These are phyloP conservation scores for Camponotus fellah DNA, from an alignment of 2,888 invertebrate genomes.

Conservation along the genomic window DNA sequence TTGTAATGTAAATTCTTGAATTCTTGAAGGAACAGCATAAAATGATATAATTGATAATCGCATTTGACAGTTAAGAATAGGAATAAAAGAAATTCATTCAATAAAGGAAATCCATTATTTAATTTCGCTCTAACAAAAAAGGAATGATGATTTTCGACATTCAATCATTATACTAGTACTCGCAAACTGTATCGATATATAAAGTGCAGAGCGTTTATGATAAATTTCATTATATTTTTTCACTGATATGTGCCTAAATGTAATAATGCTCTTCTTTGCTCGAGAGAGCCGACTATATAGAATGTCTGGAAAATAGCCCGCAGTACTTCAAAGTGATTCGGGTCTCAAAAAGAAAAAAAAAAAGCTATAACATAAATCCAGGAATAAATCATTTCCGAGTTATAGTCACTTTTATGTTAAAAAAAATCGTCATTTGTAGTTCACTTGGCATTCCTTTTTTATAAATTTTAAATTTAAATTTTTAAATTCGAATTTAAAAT, in stretches of 20 bases:
- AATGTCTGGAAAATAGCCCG: no score
- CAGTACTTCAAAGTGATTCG: no score
- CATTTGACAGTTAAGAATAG: slow-evolving; percentile 33
- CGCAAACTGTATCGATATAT: slow-evolving; percentile 61
- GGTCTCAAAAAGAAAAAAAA: no score
- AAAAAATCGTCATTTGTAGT: no score
- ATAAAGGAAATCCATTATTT: slow-evolving; percentile 49
- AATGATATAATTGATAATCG: neutral
- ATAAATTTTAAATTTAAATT: no score
- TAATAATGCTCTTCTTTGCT: slow-evolving; percentile 12
- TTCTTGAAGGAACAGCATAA: neutral
- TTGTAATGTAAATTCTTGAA: neutral
- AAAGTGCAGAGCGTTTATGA: slow-evolving; percentile 57
- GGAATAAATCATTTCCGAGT: no score
- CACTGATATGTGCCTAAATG: slow-evolving; percentile 79
- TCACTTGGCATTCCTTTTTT: no score
- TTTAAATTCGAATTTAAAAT: no score
- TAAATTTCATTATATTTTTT: slow-evolving; percentile 48
- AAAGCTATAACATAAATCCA: no score
- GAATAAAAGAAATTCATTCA: slow-evolving; percentile 24
- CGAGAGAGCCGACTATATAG: slow-evolving; percentile 21
- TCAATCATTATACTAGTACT: slow-evolving; percentile 47
- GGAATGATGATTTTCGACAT: slow-evolving; percentile 21
- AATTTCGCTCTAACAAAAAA: slow-evolving; percentile 45
- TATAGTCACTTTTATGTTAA: no score